These are phyloP conservation scores for Salmo trutta DNA, from an alignment of 2,797 vertebrate species.

Conservation along the genomic window DNA sequence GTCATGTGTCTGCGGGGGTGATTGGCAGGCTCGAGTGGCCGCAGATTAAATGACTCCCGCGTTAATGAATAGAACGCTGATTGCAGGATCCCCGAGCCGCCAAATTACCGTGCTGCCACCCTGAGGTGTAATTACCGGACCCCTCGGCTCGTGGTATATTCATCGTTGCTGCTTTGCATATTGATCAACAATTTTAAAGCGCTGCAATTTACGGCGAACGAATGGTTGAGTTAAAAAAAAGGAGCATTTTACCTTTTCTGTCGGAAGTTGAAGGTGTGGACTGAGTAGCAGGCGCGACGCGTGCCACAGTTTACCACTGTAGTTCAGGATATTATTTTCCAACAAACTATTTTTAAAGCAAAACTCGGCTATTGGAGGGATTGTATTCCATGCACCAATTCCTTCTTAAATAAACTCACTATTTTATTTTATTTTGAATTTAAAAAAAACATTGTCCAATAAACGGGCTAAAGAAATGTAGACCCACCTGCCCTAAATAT, in stretches of 20 bases:
- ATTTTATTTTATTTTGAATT: neutral
- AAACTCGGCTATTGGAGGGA: neutral
- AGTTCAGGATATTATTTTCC: neutral
- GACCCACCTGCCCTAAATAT: too few species aligned
- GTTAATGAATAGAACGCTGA: constrained; percentile 99
- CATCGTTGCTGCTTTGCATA: constrained; percentile 94
- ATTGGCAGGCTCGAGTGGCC: constrained; percentile 98
- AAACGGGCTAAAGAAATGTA: neutral
- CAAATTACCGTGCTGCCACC: constrained; percentile 96
- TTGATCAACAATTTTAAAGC: constrained; percentile 88
- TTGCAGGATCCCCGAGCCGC: constrained; percentile 99
- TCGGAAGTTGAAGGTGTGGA: constrained; percentile 53
- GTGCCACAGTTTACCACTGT: neutral
- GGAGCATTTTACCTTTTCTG: constrained; percentile 39
- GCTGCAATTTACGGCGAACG: constrained; percentile 45
- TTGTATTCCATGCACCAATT: neutral
- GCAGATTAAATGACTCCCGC: constrained; percentile 97
- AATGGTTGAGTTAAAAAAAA: constrained; percentile 36
- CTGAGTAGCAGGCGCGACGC: neutral
- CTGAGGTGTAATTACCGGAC: constrained; percentile 97
- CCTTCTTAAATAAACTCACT: neutral
- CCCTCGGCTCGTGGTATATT: constrained; percentile 96
- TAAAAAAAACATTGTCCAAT: too few species aligned
- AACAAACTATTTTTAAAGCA: neutral
- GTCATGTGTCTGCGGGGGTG: constrained; percentile 82